Conservation (phyloP, 2,888 invertebrate genomes). For the Buathra laborator region DNA sequence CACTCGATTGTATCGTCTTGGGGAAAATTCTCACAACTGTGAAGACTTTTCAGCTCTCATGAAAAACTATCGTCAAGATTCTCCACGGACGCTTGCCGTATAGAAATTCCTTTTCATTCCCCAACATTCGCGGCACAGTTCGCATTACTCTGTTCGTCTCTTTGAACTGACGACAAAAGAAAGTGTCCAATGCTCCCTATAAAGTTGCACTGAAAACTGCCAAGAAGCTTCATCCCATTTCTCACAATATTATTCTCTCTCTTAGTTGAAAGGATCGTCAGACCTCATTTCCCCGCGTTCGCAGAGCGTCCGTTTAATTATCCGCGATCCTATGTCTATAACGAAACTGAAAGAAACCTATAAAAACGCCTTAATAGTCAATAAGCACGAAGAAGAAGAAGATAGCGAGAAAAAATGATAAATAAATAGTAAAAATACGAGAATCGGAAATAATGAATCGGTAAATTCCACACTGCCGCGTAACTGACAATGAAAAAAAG, state of each 20-base stretch:
- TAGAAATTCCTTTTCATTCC: slow-evolving; percentile 13
- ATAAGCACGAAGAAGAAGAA: slow-evolving; percentile 35
- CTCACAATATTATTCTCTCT: slow-evolving; percentile 1
- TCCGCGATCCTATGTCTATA: neutral
- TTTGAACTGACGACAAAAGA: slow-evolving; percentile 29
- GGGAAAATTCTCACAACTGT: neutral
- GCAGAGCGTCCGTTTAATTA: slow-evolving; percentile 20
- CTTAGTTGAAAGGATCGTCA: neutral
- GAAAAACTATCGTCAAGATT: slow-evolving; percentile 8
- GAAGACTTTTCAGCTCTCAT: neutral
- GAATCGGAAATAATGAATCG: neutral
- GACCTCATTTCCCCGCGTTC: slow-evolving; percentile 30
- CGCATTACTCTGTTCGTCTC: neutral
- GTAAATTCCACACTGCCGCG: neutral
- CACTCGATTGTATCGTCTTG: slow-evolving; percentile 31
- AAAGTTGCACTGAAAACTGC: slow-evolving; percentile 28
- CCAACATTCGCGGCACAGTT: neutral
- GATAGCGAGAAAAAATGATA: slow-evolving; percentile 27
- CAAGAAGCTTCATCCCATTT: slow-evolving; percentile 3
- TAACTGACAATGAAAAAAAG: neutral
- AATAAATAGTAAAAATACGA: neutral
- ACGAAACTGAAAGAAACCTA: slow-evolving; percentile 28
- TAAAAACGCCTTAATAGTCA: slow-evolving; percentile 28
- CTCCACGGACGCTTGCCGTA: neutral
- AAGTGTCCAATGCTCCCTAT: neutral